These are phyloP conservation scores for Helarctos malayanus DNA, from an alignment of 2,797 vertebrate species.

Conservation along the genomic window DNA sequence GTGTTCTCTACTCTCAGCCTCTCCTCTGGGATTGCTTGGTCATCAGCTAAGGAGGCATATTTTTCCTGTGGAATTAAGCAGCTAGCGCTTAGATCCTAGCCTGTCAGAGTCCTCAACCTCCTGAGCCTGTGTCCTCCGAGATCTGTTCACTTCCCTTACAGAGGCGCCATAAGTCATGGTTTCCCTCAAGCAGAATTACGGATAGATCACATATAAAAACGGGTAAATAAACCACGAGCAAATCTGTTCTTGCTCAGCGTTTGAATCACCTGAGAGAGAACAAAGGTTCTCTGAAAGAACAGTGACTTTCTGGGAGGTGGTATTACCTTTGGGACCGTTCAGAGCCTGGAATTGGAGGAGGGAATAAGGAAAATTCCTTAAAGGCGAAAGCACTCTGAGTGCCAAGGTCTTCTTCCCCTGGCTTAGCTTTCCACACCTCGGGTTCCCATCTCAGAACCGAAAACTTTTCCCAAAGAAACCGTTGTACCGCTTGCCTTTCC, in stretches of 20 bases:
- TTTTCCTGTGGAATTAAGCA: background rate
- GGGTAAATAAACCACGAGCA: background rate
- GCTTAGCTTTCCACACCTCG: background rate
- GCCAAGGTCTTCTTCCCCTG: background rate
- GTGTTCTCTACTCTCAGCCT: background rate
- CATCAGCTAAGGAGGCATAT: slow-evolving; percentile 9
- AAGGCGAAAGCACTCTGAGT: background rate
- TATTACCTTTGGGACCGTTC: slow-evolving; percentile 31
- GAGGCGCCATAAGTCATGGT: background rate
- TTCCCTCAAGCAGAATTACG: slow-evolving; percentile 40
- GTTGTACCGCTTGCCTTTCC: background rate
- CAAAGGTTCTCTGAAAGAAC: background rate
- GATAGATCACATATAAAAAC: slow-evolving; percentile 1
- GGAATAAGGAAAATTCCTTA: background rate
- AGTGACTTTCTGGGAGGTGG: background rate
- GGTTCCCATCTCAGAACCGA: slow-evolving; percentile 31
- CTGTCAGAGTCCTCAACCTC: background rate
- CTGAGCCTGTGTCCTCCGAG: background rate
- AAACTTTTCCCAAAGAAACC: slow-evolving; percentile 7
- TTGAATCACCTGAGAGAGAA: slow-evolving; percentile 45
- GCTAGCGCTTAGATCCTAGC: background rate
- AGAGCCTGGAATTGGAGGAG: background rate
- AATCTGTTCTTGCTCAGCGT: slow-evolving; percentile 34
- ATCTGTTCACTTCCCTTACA: background rate
- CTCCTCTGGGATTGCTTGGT: background rate